Conservation (phyloP, 2,113 vertebrate genomes). For the Brachyhypopomus gauderio region DNA sequence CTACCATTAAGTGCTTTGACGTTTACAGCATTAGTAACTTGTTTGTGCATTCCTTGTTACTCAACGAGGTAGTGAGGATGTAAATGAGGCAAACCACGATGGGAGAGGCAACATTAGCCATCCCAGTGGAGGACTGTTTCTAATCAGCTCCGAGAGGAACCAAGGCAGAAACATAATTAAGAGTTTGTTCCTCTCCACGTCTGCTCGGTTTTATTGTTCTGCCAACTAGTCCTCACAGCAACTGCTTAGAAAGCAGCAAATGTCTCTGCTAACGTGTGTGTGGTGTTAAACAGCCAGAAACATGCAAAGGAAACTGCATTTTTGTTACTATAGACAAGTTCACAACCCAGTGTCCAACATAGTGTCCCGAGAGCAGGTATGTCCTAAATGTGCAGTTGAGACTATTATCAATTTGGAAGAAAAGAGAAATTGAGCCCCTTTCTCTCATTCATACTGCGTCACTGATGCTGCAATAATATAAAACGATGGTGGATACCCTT, state of each 20-base stretch:
- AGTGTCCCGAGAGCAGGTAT: slow-evolving; percentile 37
- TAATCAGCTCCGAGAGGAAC: slow-evolving; percentile 28
- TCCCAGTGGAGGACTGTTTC: slow-evolving; percentile 36
- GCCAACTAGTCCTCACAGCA: neutral
- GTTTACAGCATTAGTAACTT: slow-evolving; percentile 20
- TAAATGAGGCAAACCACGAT: slow-evolving; percentile 37
- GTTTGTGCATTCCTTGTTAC: slow-evolving; percentile 11
- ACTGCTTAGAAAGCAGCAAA: neutral
- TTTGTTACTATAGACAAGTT: slow-evolving; percentile 32
- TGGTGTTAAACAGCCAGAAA: slow-evolving; percentile 36
- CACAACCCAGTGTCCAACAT: slow-evolving; percentile 48
- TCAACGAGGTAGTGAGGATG: slow-evolving; percentile 7
- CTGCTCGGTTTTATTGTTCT: neutral
- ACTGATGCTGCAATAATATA: slow-evolving; percentile 22
- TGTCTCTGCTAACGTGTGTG: slow-evolving; percentile 42
- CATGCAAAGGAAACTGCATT: slow-evolving; percentile 22
- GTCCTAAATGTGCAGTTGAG: slow-evolving; percentile 39
- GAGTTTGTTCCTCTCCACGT: neutral
- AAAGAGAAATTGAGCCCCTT: slow-evolving; percentile 24
- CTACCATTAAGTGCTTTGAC: slow-evolving; percentile 14
- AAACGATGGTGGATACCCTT: slow-evolving; percentile 28
- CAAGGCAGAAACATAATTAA: slow-evolving; percentile 28
- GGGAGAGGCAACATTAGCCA: neutral
- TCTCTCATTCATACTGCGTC: slow-evolving; percentile 32
- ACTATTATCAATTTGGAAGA: slow-evolving; percentile 51